Evolutionary conservation across 1,140 invertebrate species (phyloP).

Genomic region (Ceratitis capitata): DNA sequence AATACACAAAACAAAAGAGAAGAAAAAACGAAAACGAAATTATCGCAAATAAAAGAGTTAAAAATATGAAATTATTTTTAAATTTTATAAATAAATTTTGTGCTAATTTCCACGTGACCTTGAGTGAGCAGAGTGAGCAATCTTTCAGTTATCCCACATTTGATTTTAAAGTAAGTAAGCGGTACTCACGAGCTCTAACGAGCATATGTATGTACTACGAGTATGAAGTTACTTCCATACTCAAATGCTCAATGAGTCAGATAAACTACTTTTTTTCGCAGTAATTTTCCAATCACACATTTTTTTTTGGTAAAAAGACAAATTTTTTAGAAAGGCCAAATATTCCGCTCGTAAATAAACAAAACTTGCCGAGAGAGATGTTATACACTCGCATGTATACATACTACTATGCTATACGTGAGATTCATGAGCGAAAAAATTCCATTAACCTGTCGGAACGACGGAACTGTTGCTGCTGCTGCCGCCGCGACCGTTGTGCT

Average conservation of each 20-base stretch:
- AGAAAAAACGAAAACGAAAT: no score
- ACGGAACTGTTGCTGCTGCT: no score
- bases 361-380: not conserved
- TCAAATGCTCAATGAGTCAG: not conserved
- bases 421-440: not conserved
- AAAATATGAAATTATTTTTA: not conserved
- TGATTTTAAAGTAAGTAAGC: not conserved
- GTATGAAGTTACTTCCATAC: not conserved
- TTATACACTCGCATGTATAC: not conserved
- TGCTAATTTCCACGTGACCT: not conserved
- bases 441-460: not conserved
- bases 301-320: not conserved
- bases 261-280: not conserved
- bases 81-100: not conserved
- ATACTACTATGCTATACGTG: not conserved
- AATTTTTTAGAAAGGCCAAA: constrained; percentile 30
- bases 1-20: not conserved
- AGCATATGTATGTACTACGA: not conserved
- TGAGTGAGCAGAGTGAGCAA: not conserved
- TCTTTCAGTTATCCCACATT: not conserved
- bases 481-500: not conserved
- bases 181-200: no score
- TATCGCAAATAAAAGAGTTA: not conserved
- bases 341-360: constrained; percentile 24
- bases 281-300: not conserved